Percentiles rank a stretch among this genome's conserved stretches.
phyloP scores from a whole-genome alignment of 1,140 invertebrate genomes.

The Drosophila ironensis region DNA sequence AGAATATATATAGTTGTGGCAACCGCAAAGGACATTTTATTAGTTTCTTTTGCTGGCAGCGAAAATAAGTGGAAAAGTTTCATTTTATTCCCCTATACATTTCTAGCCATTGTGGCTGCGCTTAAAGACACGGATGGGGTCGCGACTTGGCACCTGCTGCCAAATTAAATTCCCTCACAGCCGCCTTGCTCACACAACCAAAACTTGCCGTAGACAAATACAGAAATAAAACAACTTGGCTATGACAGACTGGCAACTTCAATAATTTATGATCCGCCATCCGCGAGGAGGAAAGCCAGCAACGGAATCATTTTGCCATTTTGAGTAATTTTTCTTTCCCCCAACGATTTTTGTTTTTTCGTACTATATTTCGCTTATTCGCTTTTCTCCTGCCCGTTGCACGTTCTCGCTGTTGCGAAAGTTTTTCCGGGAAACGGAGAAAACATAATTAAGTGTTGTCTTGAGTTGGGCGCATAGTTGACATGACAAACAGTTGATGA shows the following conservation, averaged over 20 bases:
- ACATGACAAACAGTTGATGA: slow-evolving; percentile 69
- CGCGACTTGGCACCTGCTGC: slow-evolving; percentile 63
- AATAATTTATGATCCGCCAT: slow-evolving; percentile 69
- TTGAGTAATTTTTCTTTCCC: slow-evolving; percentile 65
- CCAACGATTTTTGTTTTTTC: too few relatives aligned
- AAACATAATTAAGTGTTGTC: slow-evolving; percentile 79
- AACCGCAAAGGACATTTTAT: slow-evolving; percentile 52
- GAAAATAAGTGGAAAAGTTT: slow-evolving; percentile 77
- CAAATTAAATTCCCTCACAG: slow-evolving; percentile 59
- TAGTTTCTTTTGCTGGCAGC: slow-evolving; percentile 21
- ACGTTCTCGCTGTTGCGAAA: slow-evolving; percentile 38
- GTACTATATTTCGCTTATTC: too few relatives aligned
- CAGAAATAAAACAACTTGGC: slow-evolving; percentile 37
- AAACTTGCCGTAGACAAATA: background rate
- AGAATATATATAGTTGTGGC: slow-evolving; percentile 37
- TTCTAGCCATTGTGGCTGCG: slow-evolving; percentile 26
- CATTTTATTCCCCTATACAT: slow-evolving; percentile 43
- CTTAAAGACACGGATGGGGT: slow-evolving; percentile 64
- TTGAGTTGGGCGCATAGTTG: slow-evolving; percentile 55
- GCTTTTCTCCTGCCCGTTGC: too few relatives aligned
- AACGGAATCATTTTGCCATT: slow-evolving; percentile 73
- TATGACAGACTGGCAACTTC: slow-evolving; percentile 73
- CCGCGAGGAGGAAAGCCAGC: slow-evolving; percentile 28
- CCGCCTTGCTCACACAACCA: background rate
- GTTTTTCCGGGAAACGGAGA: slow-evolving; percentile 43